A percentile compares a stretch with the other conserved stretches of the same genome.
Conservation (phyloP, 2,113 vertebrate genomes). For the Tenebrosternarchus preto region DNA sequence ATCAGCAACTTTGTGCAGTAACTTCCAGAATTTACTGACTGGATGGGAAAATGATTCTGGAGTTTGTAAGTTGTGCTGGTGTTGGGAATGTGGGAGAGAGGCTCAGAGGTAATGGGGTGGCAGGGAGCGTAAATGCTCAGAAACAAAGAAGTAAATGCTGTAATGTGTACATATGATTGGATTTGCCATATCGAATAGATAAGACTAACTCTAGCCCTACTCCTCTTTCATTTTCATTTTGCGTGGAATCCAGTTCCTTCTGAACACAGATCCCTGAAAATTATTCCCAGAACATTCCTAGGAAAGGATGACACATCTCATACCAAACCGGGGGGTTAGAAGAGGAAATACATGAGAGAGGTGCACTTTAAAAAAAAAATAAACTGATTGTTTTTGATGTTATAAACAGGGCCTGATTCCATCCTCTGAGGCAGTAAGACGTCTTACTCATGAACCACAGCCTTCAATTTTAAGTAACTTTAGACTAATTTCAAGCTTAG, state of each 20-base stretch:
- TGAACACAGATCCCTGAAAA: constrained; percentile 44
- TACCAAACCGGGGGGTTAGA: constrained; percentile 15
- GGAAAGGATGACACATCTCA: constrained; percentile 29
- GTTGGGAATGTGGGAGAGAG: neutral
- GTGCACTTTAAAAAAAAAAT: neutral
- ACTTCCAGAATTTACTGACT: neutral
- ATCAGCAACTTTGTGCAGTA: neutral
- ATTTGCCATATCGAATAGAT: constrained; percentile 25
- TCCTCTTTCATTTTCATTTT: constrained; percentile 38
- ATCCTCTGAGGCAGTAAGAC: too few species aligned
- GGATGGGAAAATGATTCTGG: neutral
- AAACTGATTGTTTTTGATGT: too few species aligned
- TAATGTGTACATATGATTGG: constrained; percentile 7
- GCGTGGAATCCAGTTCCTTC: constrained; percentile 16
- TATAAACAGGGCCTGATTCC: too few species aligned
- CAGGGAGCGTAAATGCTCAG: constrained; percentile 23
- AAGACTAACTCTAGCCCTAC: constrained; percentile 32
- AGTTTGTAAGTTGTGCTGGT: neutral
- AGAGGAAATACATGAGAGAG: constrained; percentile 27
- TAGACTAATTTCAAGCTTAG: too few species aligned
- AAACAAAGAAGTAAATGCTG: constrained; percentile 33
- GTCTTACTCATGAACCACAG: too few species aligned
- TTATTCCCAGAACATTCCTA: constrained; percentile 47
- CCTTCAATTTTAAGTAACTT: too few species aligned
- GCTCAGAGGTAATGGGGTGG: neutral